Conservation (phyloP, 2,113 vertebrate species). For the Centropus unirufus region DNA sequence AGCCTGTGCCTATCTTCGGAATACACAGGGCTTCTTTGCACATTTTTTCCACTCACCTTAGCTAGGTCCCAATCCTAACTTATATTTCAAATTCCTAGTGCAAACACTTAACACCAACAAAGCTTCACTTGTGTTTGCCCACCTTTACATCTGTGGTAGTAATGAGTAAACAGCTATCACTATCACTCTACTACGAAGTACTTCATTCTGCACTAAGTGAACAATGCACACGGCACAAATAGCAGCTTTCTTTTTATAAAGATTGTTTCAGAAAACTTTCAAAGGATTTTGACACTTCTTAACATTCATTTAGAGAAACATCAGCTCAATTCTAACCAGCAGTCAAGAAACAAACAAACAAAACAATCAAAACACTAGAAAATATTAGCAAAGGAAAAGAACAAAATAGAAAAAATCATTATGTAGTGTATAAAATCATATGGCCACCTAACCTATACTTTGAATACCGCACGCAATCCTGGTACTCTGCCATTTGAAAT, state of each 20-base stretch:
- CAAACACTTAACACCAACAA: not conserved
- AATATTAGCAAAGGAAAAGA: slow-evolving; percentile 4
- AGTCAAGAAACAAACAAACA: not conserved
- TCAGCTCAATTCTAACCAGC: not conserved
- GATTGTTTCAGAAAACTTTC: not conserved
- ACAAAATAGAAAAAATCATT: not conserved
- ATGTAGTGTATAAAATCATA: not conserved
- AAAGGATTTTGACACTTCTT: not conserved
- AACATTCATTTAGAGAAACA: not conserved
- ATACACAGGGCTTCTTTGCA: not conserved
- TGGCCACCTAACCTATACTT: not conserved
- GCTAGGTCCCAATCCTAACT: not conserved
- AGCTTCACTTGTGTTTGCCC: not conserved
- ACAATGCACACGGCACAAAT: not conserved
- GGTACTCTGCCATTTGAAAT: not conserved
- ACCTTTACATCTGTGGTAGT: not conserved
- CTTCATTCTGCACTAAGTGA: not conserved
- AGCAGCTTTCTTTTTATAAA: not conserved
- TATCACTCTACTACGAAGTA: not conserved
- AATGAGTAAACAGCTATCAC: not conserved
- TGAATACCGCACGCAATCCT: not conserved
- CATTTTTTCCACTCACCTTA: not conserved
- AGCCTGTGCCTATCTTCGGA: not conserved
- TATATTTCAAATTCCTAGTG: not conserved
- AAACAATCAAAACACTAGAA: not conserved